Conservation (phyloP, 2,113 vertebrate species). For the Ploceus nigricollis region DNA sequence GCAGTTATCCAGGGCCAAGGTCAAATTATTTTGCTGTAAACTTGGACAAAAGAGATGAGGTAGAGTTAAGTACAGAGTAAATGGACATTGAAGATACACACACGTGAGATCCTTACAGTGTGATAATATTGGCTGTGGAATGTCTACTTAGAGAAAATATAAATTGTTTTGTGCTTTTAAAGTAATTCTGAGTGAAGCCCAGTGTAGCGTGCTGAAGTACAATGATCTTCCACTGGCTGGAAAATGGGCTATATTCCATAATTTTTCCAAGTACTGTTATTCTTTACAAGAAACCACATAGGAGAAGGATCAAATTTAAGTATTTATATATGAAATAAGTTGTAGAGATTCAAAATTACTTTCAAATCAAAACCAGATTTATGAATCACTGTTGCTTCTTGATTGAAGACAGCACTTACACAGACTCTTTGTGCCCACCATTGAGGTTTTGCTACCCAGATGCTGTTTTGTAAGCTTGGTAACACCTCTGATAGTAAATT, state of each 20-base stretch:
- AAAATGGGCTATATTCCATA: conserved; percentile 6
- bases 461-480: not conserved
- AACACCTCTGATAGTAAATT: not conserved
- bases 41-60: not conserved
- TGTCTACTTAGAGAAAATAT: not conserved
- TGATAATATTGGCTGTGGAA: not conserved
- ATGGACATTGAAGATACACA: not conserved
- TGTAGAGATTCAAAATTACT: not conserved
- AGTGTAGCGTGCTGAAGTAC: not conserved
- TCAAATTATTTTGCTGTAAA: not conserved
- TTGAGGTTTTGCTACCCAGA: not conserved
- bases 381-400: not conserved
- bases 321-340: not conserved
- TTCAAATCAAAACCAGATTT: conserved; percentile 28
- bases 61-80: not conserved
- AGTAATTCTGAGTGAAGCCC: not conserved
- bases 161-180: not conserved
- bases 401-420: not conserved
- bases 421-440: not conserved
- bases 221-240: not conserved
- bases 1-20: not conserved
- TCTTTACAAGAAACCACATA: conserved; percentile 1
- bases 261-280: not conserved
- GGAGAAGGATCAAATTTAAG: conserved; percentile 7
- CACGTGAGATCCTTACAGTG: not conserved